phyloP scores from a whole-genome alignment of 2,113 vertebrate genomes.

The Illadopsis cleaveri region DNA sequence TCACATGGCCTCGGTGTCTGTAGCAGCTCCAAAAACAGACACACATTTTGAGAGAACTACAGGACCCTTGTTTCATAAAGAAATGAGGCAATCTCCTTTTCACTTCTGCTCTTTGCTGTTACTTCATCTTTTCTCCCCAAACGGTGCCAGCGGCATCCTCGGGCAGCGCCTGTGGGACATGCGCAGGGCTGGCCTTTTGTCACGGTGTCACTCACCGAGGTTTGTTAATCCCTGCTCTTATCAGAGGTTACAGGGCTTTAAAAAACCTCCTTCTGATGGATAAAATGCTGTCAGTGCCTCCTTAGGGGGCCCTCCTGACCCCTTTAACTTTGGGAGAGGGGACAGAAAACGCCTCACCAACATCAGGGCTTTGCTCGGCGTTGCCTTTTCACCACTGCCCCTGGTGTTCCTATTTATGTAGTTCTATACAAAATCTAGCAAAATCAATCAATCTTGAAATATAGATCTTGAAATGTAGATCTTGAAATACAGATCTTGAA shows the following conservation, averaged over 20 bases:
- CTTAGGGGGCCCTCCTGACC: not conserved
- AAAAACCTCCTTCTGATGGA: not conserved
- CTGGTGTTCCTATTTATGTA: not conserved
- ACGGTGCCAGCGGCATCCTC: not conserved
- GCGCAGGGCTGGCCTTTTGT: not conserved
- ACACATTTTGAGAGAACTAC: not conserved
- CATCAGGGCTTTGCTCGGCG: not conserved
- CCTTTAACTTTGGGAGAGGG: not conserved
- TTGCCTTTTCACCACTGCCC: not conserved
- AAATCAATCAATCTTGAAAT: not conserved
- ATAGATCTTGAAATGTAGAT: too few relatives aligned
- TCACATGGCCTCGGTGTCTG: fast-evolving
- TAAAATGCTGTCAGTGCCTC: not conserved
- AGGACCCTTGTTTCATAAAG: not conserved
- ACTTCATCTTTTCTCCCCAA: not conserved
- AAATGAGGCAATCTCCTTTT: not conserved
- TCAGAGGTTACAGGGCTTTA: not conserved
- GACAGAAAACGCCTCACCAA: not conserved
- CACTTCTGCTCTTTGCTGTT: not conserved
- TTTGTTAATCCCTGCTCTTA: not conserved
- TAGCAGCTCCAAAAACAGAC: not conserved
- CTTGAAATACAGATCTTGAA: too few relatives aligned
- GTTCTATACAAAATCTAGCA: not conserved
- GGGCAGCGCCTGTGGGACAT: not conserved
- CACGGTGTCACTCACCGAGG: not conserved